Conservation (phyloP, 2,113 vertebrate genomes). For the Myiozetetes cayanensis region DNA sequence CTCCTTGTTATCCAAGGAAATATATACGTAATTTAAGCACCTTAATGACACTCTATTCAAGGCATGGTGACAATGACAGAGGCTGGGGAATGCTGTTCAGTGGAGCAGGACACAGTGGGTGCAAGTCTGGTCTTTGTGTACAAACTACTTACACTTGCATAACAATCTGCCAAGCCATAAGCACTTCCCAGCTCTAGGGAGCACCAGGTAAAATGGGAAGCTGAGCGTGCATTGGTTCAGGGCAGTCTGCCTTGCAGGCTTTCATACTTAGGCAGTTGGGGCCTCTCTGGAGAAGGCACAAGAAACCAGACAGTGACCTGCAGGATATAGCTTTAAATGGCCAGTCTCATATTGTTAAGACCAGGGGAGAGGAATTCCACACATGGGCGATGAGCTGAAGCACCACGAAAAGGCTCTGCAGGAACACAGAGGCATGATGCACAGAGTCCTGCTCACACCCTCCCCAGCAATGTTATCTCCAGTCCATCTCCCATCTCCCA, state of each 20-base stretch:
- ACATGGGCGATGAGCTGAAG: fast-evolving
- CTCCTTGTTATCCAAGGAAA: background rate
- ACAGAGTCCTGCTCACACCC: background rate
- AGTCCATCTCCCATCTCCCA: background rate
- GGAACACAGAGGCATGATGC: background rate
- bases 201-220: background rate
- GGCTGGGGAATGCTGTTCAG: background rate
- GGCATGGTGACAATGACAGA: background rate
- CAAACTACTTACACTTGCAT: background rate
- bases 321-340: background rate
- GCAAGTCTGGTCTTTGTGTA: background rate
- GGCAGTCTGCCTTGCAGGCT: background rate
- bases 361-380: background rate
- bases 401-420: background rate
- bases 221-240: background rate
- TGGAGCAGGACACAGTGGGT: background rate
- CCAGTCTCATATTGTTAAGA: background rate
- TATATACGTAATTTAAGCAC: background rate
- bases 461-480: background rate
- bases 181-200: background rate
- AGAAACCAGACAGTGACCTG: background rate
- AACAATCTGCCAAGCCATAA: background rate
- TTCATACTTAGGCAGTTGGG: background rate
- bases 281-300: background rate
- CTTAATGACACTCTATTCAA: background rate